Evolutionary conservation across 2,113 vertebrate genomes (phyloP).

Genomic region (Grammomys dolichurus): DNA sequence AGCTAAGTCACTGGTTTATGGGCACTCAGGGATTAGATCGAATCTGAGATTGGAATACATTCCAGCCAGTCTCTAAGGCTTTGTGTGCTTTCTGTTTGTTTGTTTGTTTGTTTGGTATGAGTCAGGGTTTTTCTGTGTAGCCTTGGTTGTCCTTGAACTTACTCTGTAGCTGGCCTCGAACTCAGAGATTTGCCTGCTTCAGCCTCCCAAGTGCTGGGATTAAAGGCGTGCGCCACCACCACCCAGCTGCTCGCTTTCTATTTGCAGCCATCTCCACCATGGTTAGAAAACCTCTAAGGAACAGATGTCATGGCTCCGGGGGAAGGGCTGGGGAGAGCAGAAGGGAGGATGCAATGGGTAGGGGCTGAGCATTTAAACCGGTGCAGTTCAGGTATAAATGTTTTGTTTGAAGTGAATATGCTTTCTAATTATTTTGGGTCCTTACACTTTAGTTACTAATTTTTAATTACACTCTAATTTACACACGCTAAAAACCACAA

Average conservation of each 20-base stretch:
- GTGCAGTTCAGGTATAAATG: not conserved
- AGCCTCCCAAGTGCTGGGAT: too few species aligned
- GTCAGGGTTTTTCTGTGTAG: too few species aligned
- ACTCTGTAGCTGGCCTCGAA: too few species aligned
- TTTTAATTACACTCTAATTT: slow-evolving; percentile 10
- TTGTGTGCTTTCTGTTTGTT: not conserved
- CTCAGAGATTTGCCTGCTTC: too few species aligned
- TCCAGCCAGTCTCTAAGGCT: not conserved
- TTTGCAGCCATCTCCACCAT: not conserved
- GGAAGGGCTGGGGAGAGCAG: too few species aligned
- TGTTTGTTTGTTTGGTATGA: too few species aligned
- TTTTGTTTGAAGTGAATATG: slow-evolving; percentile 52
- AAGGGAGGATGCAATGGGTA: not conserved
- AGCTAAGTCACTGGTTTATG: not conserved
- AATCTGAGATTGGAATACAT: not conserved
- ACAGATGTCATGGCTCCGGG: not conserved
- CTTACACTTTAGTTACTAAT: not conserved
- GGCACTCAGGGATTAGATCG: not conserved
- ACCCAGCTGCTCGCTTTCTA: not conserved
- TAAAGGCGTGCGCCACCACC: too few species aligned
- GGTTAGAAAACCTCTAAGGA: not conserved
- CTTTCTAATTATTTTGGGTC: slow-evolving; percentile 25
- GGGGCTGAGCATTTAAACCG: not conserved
- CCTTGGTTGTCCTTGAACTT: too few species aligned
- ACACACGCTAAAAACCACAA: not conserved